Conservation (phyloP, 2,888 invertebrate genomes). For the Agrypnus murinus region DNA sequence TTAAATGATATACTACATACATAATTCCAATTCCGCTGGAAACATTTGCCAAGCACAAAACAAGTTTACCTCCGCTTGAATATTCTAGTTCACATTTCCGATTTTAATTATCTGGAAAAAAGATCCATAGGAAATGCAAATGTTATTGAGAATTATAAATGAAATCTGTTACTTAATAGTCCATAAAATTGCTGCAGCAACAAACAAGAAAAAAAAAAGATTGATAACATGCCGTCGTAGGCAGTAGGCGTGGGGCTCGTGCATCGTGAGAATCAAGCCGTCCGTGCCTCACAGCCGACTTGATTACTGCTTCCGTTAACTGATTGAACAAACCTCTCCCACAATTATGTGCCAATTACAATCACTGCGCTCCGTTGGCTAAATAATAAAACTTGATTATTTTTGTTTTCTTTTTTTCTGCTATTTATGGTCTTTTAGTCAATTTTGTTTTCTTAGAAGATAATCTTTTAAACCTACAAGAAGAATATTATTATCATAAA, state of each 20-base stretch:
- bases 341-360: constrained; percentile 66
- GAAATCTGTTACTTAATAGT: constrained; percentile 39
- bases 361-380: constrained; percentile 54
- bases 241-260: constrained; percentile 69
- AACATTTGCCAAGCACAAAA: too few relatives aligned
- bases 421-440: too few relatives aligned
- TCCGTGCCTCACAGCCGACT: constrained; percentile 63
- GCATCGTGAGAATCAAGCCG: constrained; percentile 69
- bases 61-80: too few relatives aligned
- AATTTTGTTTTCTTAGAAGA: too few relatives aligned
- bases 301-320: constrained; percentile 69
- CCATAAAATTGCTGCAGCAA: constrained; percentile 44
- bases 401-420: too few relatives aligned
- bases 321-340: constrained; percentile 65
- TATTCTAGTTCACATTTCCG: too few relatives aligned
- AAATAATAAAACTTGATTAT: constrained; percentile 25
- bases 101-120: too few relatives aligned
- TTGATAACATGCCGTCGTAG: constrained; percentile 47
- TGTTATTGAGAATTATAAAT: constrained; percentile 6
- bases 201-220: constrained; percentile 38
- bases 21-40: too few relatives aligned
- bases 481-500: too few relatives aligned
- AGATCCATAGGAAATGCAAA: neutral
- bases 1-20: too few relatives aligned
- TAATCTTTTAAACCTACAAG: too few relatives aligned